Evolutionary conservation across 2,113 vertebrate species (phyloP).

Genomic region (Neotragus moschatus): DNA sequence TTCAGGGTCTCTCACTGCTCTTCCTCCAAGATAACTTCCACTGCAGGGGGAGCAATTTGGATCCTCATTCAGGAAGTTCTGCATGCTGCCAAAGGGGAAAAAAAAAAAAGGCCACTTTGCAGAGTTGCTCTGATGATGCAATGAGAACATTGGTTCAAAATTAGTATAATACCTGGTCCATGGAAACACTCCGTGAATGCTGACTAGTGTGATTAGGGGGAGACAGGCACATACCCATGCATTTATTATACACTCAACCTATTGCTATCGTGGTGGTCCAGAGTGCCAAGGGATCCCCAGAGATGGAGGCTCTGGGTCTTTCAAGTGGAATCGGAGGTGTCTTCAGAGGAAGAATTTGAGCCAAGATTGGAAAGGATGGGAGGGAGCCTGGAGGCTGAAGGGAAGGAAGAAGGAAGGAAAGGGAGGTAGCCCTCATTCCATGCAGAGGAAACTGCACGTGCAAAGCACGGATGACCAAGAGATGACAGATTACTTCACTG

Average conservation of each 20-base stretch:
- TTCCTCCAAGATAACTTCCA: not conserved
- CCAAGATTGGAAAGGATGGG: not conserved
- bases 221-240: not conserved
- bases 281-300: not conserved
- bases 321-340: not conserved
- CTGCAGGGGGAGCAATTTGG: not conserved
- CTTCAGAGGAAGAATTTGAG: not conserved
- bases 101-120: not conserved
- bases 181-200: accelerated
- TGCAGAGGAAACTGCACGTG: not conserved
- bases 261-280: accelerated
- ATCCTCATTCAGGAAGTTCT: not conserved
- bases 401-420: not conserved
- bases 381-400: not conserved
- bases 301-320: not conserved
- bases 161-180: too few species aligned
- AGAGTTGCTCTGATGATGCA: not conserved
- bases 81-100: not conserved
- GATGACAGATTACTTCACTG: not conserved
- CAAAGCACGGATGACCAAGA: not conserved
- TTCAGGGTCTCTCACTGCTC: not conserved
- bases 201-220: accelerated
- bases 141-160: accelerated
- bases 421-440: accelerated
- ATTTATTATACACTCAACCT: accelerated